Evolutionary conservation across 2,797 vertebrate species (phyloP), one percentile per base, ranked within the genome.

Genomic region (Podargus strigoides): DNA sequence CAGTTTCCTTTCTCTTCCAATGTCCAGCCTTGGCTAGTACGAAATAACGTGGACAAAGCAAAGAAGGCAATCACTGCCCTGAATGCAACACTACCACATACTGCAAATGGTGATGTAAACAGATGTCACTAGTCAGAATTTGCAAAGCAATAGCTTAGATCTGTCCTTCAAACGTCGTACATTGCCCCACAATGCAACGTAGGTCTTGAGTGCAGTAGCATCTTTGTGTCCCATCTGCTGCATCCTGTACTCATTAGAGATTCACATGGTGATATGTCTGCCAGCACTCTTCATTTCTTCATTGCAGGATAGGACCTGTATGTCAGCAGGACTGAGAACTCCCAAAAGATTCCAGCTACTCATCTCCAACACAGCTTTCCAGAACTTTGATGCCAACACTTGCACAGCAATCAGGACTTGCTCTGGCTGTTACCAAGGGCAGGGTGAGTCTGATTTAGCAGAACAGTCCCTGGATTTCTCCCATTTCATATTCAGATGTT

Each of bases 371-470:
- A 97, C 94, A 80, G 36, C 74, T 37, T 98, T 98, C 93, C 88
- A 93, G 83, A 98, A 98, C 93, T 98, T 98, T 84, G 95, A 98
- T 89, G 53, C 2, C 3, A 44, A 27, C 50, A 87, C 82, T 26
- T 98, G 98, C 46, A 82, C 96, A 46, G 97, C 97, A 0, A 97
- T 98, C 59, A 89, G 78, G 78, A 97, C 98, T 89, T 98, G 98
- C 93, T 98, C 98, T 3, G 97, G 94, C 73, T 98, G 98, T 94
- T 96, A 86, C 37, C 91, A 1, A 90, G 98, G 98, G 90, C 98
- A 98, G 39, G 98, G 98, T 98, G 79, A 97, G 97, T 95, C 59
- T 77, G 39, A 6, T 26, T 92, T 52, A 72, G 13, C 22, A 81
- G 36, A 28, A 44, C 56, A 68, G 50, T 24, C 21, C 3, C 23